Base-by-base conservation (phyloP, 1,140 invertebrate species). In the Platyura marginata region DNA sequence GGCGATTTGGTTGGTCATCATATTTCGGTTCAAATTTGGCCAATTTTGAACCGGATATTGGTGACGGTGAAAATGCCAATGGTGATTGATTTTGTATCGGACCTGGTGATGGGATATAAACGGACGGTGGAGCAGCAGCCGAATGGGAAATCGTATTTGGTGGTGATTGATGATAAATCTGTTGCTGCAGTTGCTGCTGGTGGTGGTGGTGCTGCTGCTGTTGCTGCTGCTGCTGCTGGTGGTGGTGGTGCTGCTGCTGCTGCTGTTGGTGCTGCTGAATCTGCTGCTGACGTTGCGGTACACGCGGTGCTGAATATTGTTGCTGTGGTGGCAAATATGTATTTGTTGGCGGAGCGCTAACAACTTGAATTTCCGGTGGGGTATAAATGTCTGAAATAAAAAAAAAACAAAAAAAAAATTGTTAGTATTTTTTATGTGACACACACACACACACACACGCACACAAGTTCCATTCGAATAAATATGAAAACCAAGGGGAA, bases 381-480 rank as follows among this genome's bases (percentile, higher is more conserved):
- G 57, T 46, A 46, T 56, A 60, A 18, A 59, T 43, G 9, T 53
- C 57, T 60, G 40, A 29, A 20, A n/a, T n/a, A n/a, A n/a, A n/a
- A n/a, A n/a, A n/a, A n/a, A n/a, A n/a, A n/a, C n/a, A n/a, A n/a
- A n/a, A n/a, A n/a, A n/a, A n/a, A n/a, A n/a, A n/a, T n/a, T n/a
- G n/a, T n/a, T n/a, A n/a, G n/a, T n/a, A n/a, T n/a, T n/a, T n/a
- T n/a, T n/a, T n/a, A n/a, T n/a, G n/a, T n/a, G n/a, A n/a, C n/a
- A n/a, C n/a, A n/a, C n/a, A n/a, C n/a, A n/a, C n/a, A n/a, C n/a
- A n/a, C n/a, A n/a, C n/a, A n/a, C n/a, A n/a, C n/a, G n/a, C n/a
- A n/a, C n/a, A n/a, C n/a, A n/a, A n/a, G n/a, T n/a, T n/a, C n/a
- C n/a, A n/a, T n/a, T n/a, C n/a, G n/a, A n/a, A n/a, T n/a, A n/a